Conservation (phyloP, 2,797 vertebrate species). For the Rhinatrema bivittatum region DNA sequence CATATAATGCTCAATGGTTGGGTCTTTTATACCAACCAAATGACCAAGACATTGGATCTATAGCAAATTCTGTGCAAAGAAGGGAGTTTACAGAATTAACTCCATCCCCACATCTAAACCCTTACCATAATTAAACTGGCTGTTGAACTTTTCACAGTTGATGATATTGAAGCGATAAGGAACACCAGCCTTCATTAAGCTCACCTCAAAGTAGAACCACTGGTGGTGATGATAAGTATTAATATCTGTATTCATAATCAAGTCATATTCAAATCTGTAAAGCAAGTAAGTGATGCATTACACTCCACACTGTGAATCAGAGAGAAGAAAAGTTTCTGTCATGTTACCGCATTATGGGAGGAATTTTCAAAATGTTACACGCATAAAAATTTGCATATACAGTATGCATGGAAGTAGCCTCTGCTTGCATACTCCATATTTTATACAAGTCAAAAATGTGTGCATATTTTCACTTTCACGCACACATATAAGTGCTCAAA, state of each 20-base stretch:
- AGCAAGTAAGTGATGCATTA: neutral
- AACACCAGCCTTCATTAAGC: constrained; percentile 56
- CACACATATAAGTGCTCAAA: no score
- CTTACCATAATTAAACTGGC: constrained; percentile 91
- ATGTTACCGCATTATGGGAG: no score
- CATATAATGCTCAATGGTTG: no score
- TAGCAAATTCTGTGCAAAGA: neutral
- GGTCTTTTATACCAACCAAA: accelerated
- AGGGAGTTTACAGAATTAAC: no score
- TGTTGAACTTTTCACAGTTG: constrained; percentile 92
- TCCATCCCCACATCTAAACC: no score
- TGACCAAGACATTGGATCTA: neutral
- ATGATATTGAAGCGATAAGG: constrained; percentile 86
- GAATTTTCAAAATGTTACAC: no score
- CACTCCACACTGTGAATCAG: no score
- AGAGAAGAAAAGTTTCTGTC: neutral
- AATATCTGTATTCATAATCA: constrained; percentile 76
- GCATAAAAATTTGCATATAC: no score
- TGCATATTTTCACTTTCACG: no score
- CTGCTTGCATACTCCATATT: no score
- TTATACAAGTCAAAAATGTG: no score
- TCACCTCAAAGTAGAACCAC: constrained; percentile 91
- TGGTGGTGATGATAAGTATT: constrained; percentile 73
- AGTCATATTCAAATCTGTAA: constrained; percentile 79
- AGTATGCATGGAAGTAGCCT: no score